phyloP scores from a whole-genome alignment of 2,797 vertebrate species.

The Periophthalmus magnuspinnatus region DNA sequence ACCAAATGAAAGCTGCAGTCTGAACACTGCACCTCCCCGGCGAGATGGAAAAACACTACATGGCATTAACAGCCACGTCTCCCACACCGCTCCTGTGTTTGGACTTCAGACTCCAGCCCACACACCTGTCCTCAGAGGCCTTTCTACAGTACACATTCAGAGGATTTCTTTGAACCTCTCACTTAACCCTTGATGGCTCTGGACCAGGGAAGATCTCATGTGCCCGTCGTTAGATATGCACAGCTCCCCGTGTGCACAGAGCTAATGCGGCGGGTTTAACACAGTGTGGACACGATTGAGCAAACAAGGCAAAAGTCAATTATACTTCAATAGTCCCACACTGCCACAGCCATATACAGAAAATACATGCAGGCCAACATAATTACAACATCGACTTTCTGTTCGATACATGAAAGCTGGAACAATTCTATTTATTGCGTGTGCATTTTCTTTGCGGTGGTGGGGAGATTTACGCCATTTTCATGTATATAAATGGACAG shows the following conservation, averaged over 20 bases:
- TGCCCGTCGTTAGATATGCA: too few relatives aligned
- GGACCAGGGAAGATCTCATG: slow-evolving; percentile 18
- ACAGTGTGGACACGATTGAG: slow-evolving; percentile 6
- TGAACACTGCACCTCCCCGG: slow-evolving; percentile 51
- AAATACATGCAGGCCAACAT: neutral
- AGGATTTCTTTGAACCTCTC: slow-evolving; percentile 24
- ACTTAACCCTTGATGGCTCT: slow-evolving; percentile 31
- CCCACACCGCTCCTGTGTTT: slow-evolving; percentile 4
- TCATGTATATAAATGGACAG: too few relatives aligned
- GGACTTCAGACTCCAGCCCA: slow-evolving; percentile 25
- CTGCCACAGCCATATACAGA: slow-evolving; percentile 18
- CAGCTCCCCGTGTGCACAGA: neutral
- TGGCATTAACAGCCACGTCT: slow-evolving; percentile 23
- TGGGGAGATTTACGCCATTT: too few relatives aligned
- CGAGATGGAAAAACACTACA: slow-evolving; percentile 40
- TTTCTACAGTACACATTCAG: slow-evolving; percentile 3
- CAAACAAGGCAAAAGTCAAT: slow-evolving; percentile 20
- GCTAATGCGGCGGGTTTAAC: neutral
- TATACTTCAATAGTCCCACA: slow-evolving; percentile 17
- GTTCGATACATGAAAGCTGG: too few relatives aligned
- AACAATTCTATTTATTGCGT: too few relatives aligned
- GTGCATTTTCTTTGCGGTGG: too few relatives aligned
- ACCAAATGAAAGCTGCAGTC: slow-evolving; percentile 64
- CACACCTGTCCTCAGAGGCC: slow-evolving; percentile 14
- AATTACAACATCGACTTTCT: too few relatives aligned